Conservation (phyloP, 2,797 vertebrate species). For the Sebastiscus albofasciatus region DNA sequence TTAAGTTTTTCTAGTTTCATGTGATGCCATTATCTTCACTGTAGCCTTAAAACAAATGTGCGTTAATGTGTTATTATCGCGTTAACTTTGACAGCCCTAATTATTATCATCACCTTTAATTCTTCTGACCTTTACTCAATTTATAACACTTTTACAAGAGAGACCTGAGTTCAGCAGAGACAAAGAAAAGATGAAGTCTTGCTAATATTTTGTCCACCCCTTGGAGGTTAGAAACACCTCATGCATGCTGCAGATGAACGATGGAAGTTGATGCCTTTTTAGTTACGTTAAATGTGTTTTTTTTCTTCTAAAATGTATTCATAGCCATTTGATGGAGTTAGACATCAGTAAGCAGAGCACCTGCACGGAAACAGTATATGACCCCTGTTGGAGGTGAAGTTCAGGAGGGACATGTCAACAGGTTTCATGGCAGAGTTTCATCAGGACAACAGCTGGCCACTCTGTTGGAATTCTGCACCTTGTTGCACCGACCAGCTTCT, state of each 20-base stretch:
- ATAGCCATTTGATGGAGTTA: not conserved
- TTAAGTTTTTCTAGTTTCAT: no score
- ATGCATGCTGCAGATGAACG: not conserved
- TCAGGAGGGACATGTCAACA: slow-evolving; percentile 49
- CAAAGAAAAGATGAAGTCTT: not conserved
- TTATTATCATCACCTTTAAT: not conserved
- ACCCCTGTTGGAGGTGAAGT: slow-evolving; percentile 50
- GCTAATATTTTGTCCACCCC: not conserved
- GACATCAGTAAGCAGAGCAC: slow-evolving; percentile 1
- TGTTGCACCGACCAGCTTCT: slow-evolving; percentile 72
- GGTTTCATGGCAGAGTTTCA: slow-evolving; percentile 37
- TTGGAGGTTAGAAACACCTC: not conserved
- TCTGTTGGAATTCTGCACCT: slow-evolving; percentile 73
- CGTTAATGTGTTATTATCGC: no score
- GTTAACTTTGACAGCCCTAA: no score
- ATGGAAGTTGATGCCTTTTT: not conserved
- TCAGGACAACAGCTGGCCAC: slow-evolving; percentile 72
- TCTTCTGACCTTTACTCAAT: not conserved
- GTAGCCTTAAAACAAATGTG: no score
- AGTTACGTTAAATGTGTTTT: not conserved
- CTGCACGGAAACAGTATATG: slow-evolving; percentile 8
- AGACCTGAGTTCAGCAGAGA: not conserved
- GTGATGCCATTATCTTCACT: no score
- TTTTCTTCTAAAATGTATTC: not conserved
- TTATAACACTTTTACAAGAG: not conserved